Conservation (phyloP, 2,797 vertebrate genomes). For the Ciconia nigra region DNA sequence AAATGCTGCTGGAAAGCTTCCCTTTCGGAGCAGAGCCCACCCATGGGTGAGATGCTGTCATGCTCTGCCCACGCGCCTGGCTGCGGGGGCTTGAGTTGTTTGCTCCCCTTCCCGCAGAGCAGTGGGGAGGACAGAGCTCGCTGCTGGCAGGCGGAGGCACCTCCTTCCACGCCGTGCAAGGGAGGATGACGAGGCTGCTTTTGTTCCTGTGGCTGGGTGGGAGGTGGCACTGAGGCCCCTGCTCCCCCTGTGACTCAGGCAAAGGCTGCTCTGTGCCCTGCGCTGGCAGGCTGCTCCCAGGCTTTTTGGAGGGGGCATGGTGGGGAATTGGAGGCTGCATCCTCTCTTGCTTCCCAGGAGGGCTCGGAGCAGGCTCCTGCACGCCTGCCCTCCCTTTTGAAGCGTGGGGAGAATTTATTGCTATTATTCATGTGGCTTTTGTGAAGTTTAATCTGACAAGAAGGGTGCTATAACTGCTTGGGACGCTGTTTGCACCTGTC, state of each 20-base stretch:
- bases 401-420: not conserved
- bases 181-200: not conserved
- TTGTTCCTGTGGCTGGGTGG: not conserved
- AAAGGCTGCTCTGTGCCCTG: not conserved
- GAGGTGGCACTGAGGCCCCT: not conserved
- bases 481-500: not conserved
- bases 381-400: not conserved
- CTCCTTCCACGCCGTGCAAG: not conserved
- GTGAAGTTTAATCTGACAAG: not conserved
- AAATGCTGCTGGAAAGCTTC: not conserved
- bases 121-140: not conserved
- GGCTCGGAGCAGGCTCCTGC: not conserved
- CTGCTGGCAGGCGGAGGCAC: not conserved
- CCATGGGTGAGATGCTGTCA: not conserved
- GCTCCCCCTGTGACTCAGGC: not conserved
- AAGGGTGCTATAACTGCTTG: not conserved
- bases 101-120: not conserved
- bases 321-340: not conserved
- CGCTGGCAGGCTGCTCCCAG: not conserved
- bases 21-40: not conserved
- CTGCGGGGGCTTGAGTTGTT: not conserved
- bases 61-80: accelerated
- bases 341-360: not conserved
- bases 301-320: not conserved
- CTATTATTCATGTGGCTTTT: not conserved